These are phyloP conservation scores for Anthopleura sola DNA, from an alignment of 64 coral and sea anemone genomes.

Conservation along the genomic window DNA sequence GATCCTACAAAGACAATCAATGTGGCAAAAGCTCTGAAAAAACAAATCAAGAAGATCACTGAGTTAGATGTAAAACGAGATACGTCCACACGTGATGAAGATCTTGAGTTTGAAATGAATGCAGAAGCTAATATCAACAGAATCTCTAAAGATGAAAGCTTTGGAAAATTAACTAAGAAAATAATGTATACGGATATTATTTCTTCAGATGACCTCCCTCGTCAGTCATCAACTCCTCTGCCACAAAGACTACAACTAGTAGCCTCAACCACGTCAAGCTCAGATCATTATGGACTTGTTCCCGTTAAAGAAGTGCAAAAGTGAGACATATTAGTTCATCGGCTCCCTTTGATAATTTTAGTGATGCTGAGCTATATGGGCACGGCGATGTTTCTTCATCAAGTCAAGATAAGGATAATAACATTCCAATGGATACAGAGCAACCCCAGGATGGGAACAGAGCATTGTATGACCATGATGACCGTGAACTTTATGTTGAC, in stretches of 20 bases:
- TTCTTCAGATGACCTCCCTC: no score
- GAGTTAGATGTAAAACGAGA: constrained; percentile 29
- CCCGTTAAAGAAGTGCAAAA: not conserved
- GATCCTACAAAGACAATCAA: constrained; percentile 1
- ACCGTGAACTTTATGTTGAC: not conserved
- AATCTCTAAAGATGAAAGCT: constrained; percentile 37
- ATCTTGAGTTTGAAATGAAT: constrained; percentile 56
- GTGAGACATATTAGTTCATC: not conserved
- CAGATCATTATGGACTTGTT: not conserved
- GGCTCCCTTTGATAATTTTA: not conserved
- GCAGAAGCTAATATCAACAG: not conserved
- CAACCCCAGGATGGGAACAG: not conserved
- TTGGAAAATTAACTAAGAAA: constrained; percentile 32
- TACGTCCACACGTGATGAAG: constrained; percentile 26
- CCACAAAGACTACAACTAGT: no score
- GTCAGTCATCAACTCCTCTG: no score
- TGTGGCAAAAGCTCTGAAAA: constrained; percentile 34
- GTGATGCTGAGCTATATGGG: constrained; percentile 16
- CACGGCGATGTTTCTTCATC: not conserved
- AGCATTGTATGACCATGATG: not conserved
- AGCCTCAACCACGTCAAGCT: no score
- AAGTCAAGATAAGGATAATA: not conserved
- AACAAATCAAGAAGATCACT: constrained; percentile 61
- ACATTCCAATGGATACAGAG: not conserved
- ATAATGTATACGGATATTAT: no score